A percentile compares a stretch with the other conserved stretches of the same genome.
These are phyloP conservation scores for Cyclargus thomasi DNA, from an alignment of 1,140 invertebrate genomes.

Conservation along the genomic window DNA sequence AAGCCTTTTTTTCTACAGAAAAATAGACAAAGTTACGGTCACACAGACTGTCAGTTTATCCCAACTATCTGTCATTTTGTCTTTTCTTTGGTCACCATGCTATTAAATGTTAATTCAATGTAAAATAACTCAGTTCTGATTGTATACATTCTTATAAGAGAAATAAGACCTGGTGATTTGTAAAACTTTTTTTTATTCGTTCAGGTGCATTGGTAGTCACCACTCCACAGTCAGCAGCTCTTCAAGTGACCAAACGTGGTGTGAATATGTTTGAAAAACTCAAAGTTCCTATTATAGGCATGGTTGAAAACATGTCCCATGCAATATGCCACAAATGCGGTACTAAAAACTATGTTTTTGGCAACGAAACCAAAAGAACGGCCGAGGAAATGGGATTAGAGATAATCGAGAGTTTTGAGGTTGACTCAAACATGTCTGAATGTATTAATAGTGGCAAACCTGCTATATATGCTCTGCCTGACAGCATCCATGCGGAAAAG, in stretches of 20 bases:
- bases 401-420: slow-evolving; percentile 84
- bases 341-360: slow-evolving; percentile 78
- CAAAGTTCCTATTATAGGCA: slow-evolving; percentile 85
- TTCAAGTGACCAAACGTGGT: slow-evolving; percentile 87
- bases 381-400: slow-evolving; percentile 75
- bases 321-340: slow-evolving; percentile 84
- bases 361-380: slow-evolving; percentile 73
- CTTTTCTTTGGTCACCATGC: too few species aligned
- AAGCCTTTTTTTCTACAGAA: too few species aligned
- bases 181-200: slow-evolving; percentile 23
- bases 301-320: slow-evolving; percentile 91
- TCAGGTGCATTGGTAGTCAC: slow-evolving; percentile 87
- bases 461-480: slow-evolving; percentile 82
- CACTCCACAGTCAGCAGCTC: slow-evolving; percentile 88
- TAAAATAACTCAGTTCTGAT: too few species aligned
- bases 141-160: too few species aligned
- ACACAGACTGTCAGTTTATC: too few species aligned
- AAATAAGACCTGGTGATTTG: too few species aligned
- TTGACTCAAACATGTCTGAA: slow-evolving; percentile 82
- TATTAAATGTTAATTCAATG: too few species aligned
- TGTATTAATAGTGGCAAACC: slow-evolving; percentile 86
- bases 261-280: slow-evolving; percentile 88
- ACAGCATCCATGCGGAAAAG: slow-evolving; percentile 75
- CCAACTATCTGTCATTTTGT: too few species aligned
- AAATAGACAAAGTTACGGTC: too few species aligned